Percentiles rank a stretch among this genome's conserved stretches.
Evolutionary conservation across 2,888 invertebrate species (phyloP).

Genomic region (Hermaeophaga mercurialis): DNA sequence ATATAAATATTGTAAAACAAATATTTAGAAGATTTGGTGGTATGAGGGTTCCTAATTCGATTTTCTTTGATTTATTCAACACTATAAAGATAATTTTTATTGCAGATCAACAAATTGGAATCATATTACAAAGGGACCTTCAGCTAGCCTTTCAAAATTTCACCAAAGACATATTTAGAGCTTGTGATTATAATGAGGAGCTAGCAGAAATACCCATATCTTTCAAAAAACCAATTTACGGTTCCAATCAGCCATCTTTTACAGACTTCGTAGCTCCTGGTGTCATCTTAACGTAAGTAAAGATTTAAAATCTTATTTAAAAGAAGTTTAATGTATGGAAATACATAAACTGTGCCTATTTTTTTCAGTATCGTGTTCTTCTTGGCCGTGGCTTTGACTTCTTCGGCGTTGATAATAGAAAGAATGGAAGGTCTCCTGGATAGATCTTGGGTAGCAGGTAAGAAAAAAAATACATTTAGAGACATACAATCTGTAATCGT

Average conservation of each 20-base stretch:
- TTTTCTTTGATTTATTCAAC: too few relatives aligned
- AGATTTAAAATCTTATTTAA: too few relatives aligned
- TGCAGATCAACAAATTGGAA: slow-evolving; percentile 88
- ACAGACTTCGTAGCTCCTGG: slow-evolving; percentile 97
- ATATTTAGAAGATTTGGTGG: too few relatives aligned
- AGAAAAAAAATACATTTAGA: too few relatives aligned
- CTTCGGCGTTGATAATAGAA: slow-evolving; percentile 88
- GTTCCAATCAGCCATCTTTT: slow-evolving; percentile 86
- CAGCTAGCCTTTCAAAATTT: slow-evolving; percentile 87
- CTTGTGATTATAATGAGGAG: slow-evolving; percentile 81
- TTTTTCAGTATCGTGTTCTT: slow-evolving; percentile 88
- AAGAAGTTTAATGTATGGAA: too few relatives aligned
- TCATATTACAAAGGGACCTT: slow-evolving; percentile 85
- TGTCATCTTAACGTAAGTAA: slow-evolving; percentile 86
- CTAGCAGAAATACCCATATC: slow-evolving; percentile 88
- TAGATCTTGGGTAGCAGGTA: slow-evolving; percentile 87
- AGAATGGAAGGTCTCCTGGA: slow-evolving; percentile 90
- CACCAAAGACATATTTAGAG: slow-evolving; percentile 72
- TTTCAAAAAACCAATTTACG: slow-evolving; percentile 88
- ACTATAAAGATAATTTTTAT: too few relatives aligned
- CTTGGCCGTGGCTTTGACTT: slow-evolving; percentile 92
- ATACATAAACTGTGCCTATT: neutral
- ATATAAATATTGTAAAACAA: too few relatives aligned
- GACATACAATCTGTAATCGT: too few relatives aligned
- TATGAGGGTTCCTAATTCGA: too few relatives aligned